Evolutionary conservation across 2,888 invertebrate genomes (phyloP), one percentile per base, ranked within the genome.

Genomic region (Drosophila histrio): DNA sequence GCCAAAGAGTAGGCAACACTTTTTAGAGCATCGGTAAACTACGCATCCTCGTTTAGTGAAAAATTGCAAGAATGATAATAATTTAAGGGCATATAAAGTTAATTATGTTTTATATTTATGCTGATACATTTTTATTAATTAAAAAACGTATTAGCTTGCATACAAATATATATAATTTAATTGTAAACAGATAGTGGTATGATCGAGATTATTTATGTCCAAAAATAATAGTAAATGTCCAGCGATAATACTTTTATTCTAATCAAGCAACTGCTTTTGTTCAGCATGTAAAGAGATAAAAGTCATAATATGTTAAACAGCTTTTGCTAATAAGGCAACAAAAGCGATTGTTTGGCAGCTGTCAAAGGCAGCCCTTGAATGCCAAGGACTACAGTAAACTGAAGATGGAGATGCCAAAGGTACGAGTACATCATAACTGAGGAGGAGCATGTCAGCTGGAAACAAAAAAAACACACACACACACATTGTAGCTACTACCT

Each of bases 361-460:
- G 72, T 62, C 72, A 58, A 44, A 24, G 34, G 30, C 41, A 28
- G 34, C 32, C 36, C 66, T 32, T 38, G 59, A 32, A 57, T 39
- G n/a, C n/a, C 32, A 56, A 73, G 53, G 21, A 46, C 26, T 19
- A 28, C 28, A 41, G 9, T 36, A 3, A 21, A 28, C 30, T 46
- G 28, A 39, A 32, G 50, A 28, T 46, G 28, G 38, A 32, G 50
- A 28, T 41, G 28, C 44, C 36, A 19, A 34, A n/a, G 50, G 38
- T 38, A 19, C 22, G 15, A 44, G 38, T 41, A 50, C 24, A 47
- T 68, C 66, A 58, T 58, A 70, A 72, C 70, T 68, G 71, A 58
- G 19, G 53, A 53, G 32, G 32, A 44, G 32, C 44, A 43, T 59
- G 70, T 71, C 71, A 73, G 71, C 71, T 71, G 71, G 54, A 60